Percentiles rank a stretch among this genome's conserved stretches.
Evolutionary conservation across 2,797 vertebrate species (phyloP).

Genomic region (Taenioides sp.): DNA sequence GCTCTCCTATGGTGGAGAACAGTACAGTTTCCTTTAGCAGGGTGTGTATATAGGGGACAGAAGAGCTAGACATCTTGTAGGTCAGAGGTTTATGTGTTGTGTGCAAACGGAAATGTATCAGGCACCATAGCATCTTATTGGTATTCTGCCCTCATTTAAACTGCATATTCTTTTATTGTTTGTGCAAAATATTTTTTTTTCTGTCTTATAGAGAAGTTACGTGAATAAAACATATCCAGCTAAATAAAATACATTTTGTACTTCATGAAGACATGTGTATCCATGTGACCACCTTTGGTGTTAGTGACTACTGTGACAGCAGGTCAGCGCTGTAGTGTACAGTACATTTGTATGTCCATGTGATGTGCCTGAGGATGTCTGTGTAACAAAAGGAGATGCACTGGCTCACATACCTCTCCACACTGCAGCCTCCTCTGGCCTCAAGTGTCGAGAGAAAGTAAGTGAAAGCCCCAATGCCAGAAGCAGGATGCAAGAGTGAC

Average conservation of each 20-base stretch:
- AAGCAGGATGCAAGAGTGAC: constrained; percentile 47
- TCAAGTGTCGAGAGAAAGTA: constrained; percentile 38
- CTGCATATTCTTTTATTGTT: constrained; percentile 4
- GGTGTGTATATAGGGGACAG: neutral
- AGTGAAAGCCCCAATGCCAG: constrained; percentile 39
- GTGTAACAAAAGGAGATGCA: constrained; percentile 49
- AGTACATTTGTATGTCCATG: constrained; percentile 17
- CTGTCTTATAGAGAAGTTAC: no score
- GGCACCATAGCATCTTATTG: constrained; percentile 13
- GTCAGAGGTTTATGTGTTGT: constrained; percentile 24
- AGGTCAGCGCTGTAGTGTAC: constrained; percentile 36
- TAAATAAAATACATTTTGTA: constrained; percentile 1
- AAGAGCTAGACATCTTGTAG: constrained; percentile 6
- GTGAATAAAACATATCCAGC: no score
- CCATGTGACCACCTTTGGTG: constrained; percentile 61
- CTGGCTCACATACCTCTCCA: constrained; percentile 44
- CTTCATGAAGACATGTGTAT: constrained; percentile 30
- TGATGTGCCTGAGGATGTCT: constrained; percentile 38
- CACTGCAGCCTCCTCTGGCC: constrained; percentile 32
- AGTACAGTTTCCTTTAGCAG: neutral
- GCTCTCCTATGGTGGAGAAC: neutral
- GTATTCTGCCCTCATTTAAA: constrained; percentile 49
- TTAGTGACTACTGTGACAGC: constrained; percentile 56
- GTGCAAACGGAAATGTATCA: constrained; percentile 22
- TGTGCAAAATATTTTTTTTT: no score